Conservation (phyloP, 2,888 invertebrate species). For the Spodoptera picta region DNA sequence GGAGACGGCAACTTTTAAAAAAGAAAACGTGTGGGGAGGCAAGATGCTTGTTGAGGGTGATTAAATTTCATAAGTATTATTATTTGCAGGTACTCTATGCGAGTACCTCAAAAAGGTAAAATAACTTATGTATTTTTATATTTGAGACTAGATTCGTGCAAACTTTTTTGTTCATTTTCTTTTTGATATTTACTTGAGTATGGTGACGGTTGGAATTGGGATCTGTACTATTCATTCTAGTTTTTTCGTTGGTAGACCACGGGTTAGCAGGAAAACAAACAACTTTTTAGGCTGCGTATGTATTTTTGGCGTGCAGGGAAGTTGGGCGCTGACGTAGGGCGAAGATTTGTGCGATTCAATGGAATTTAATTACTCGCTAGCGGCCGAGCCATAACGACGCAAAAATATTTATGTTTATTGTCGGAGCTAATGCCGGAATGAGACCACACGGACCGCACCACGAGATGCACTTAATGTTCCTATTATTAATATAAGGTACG, state of each 20-base stretch:
- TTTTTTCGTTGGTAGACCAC: slow-evolving; percentile 37
- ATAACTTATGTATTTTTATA: slow-evolving; percentile 34
- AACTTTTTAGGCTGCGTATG: slow-evolving; percentile 27
- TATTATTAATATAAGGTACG: slow-evolving; percentile 32
- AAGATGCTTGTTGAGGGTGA: slow-evolving; percentile 70
- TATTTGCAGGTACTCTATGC: slow-evolving; percentile 50
- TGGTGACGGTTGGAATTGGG: slow-evolving; percentile 27
- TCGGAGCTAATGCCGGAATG: slow-evolving; percentile 79
- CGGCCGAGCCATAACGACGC: slow-evolving; percentile 81
- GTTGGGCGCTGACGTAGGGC: slow-evolving; percentile 67
- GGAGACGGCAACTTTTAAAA: slow-evolving; percentile 78
- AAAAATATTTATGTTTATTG: slow-evolving; percentile 89
- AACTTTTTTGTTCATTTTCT: slow-evolving; percentile 1
- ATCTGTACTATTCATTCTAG: slow-evolving; percentile 16
- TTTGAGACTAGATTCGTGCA: slow-evolving; percentile 10
- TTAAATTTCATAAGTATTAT: slow-evolving; percentile 69
- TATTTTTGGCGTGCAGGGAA: slow-evolving; percentile 62
- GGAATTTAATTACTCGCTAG: slow-evolving; percentile 87
- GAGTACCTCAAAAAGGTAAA: slow-evolving; percentile 44
- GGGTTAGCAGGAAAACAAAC: slow-evolving; percentile 30
- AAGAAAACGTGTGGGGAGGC: slow-evolving; percentile 78
- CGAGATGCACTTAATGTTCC: slow-evolving; percentile 55
- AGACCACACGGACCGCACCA: slow-evolving; percentile 70
- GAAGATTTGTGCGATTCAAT: slow-evolving; percentile 86
- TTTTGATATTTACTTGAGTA: slow-evolving; percentile 7